phyloP scores from a whole-genome alignment of 2,888 invertebrate genomes.

The Deroplatys truncata region DNA sequence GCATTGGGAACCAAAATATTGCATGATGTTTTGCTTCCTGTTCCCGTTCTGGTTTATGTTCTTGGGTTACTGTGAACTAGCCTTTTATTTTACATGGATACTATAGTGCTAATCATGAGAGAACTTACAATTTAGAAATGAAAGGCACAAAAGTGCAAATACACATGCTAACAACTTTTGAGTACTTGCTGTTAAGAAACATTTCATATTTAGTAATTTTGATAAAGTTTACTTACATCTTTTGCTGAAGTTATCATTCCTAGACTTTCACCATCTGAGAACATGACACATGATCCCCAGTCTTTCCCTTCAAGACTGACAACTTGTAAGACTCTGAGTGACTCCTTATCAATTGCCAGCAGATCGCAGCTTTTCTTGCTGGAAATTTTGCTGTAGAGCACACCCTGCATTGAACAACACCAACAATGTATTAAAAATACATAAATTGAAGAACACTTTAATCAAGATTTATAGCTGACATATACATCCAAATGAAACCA shows the following conservation, averaged over 20 bases:
- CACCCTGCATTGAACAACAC: constrained; percentile 57
- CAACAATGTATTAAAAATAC: constrained; percentile 11
- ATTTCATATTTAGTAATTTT: too few species aligned
- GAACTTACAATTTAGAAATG: too few species aligned
- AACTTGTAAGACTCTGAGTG: constrained; percentile 50
- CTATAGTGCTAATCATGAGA: too few species aligned
- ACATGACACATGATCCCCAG: constrained; percentile 54
- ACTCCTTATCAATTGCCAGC: constrained; percentile 52
- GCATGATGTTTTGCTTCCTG: too few species aligned
- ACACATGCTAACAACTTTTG: too few species aligned
- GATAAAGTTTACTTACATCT: constrained; percentile 56
- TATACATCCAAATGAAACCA: background rate
- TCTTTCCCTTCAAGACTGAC: constrained; percentile 45
- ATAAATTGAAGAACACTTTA: background rate
- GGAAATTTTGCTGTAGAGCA: constrained; percentile 70
- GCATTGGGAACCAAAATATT: too few species aligned
- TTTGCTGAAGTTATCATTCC: constrained; percentile 75
- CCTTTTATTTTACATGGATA: too few species aligned
- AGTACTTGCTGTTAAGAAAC: too few species aligned
- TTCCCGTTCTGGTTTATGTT: too few species aligned
- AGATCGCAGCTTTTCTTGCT: constrained; percentile 51
- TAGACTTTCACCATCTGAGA: constrained; percentile 75
- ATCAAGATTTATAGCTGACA: background rate
- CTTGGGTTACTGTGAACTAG: too few species aligned
- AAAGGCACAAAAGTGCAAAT: too few species aligned